Evolutionary conservation across 2,888 invertebrate genomes (phyloP), one percentile per base, ranked within the genome.

Genomic region (Patella pellucida): DNA sequence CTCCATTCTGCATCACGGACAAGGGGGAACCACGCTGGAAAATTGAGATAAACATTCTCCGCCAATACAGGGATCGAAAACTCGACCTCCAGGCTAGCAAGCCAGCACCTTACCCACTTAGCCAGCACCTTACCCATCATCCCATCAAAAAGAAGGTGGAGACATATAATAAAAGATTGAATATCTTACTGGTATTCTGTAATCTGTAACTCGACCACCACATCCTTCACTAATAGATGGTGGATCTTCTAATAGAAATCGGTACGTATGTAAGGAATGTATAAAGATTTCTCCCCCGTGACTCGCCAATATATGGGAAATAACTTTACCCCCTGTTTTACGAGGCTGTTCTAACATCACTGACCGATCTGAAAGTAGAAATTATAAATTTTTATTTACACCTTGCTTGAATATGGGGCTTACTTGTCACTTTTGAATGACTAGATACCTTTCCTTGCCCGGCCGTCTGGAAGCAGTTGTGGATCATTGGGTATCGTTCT

Each of bases 241-340:
- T 0, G 97, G 96, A 90, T 98, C 98, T 90, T 98, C 98, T 74
- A 97, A 93, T 4, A 96, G 95, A 68, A 96, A 95, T 56, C 97
- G 86, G 3, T 94, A 93, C 0, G 96, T 96, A 50, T 95, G 95
- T 68, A 98, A 92, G 0, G 96, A 95, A 82, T 98, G 98, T 81
- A 99, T 96, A 92, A 97, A 98, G 84, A 99, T 95, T 92, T 98
- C 98, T 0, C 97, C 97, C 0, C 97, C 97, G 85, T 98, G 97
- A 14, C 97, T 96, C 0, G 97, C 96, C 72, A 99, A 90, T 88
- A 98, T 94, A 91, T 98, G 98, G 0, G 97, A 97, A 50, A 97
- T 95, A 0, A 96, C 95, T 89, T 97, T 95, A 2, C 96, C 81
- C 3, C 89, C 90, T 16, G 90, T 88, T 92, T 96, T 96, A 23